A percentile compares a stretch with the other conserved stretches of the same genome.
Conservation (phyloP, 2,888 invertebrate genomes). For the Drosophila mulleri region DNA sequence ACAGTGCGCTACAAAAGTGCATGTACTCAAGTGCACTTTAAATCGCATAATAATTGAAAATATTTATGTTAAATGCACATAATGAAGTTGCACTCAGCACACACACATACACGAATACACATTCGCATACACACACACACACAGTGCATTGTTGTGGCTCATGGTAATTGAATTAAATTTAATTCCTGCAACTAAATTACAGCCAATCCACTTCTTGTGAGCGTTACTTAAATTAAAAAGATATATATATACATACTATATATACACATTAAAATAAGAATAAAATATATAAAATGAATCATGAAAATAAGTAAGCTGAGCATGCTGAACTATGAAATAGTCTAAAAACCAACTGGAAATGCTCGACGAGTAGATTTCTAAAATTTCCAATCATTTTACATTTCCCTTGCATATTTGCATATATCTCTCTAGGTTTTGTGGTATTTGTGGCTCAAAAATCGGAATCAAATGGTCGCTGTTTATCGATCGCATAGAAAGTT, state of each 20-base stretch:
- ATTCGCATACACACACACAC: not conserved
- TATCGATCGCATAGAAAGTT: too few species aligned
- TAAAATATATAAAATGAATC: not conserved
- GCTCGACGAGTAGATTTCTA: not conserved
- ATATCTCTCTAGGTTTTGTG: too few species aligned
- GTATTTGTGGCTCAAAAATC: too few species aligned
- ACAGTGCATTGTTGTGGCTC: constrained; percentile 44
- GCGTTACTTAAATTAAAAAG: constrained; percentile 21
- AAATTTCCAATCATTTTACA: too few species aligned
- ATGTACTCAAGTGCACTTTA: constrained; percentile 69
- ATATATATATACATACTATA: not conserved
- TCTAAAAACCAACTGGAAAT: not conserved
- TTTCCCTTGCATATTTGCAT: too few species aligned
- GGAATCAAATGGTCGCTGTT: too few species aligned
- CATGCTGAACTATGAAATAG: not conserved
- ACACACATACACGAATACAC: constrained; percentile 13
- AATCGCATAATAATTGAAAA: constrained; percentile 81
- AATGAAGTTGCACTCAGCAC: constrained; percentile 75
- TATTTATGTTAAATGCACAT: constrained; percentile 76
- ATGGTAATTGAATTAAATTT: constrained; percentile 80
- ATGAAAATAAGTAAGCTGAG: not conserved
- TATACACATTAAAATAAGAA: constrained; percentile 5
- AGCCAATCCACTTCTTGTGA: constrained; percentile 61
- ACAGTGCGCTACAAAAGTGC: constrained; percentile 63
- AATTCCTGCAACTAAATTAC: constrained; percentile 68